A percentile compares a stretch with the other conserved stretches of the same genome.
These are phyloP conservation scores for Pampus argenteus DNA, from an alignment of 2,797 vertebrate species.

Conservation along the genomic window DNA sequence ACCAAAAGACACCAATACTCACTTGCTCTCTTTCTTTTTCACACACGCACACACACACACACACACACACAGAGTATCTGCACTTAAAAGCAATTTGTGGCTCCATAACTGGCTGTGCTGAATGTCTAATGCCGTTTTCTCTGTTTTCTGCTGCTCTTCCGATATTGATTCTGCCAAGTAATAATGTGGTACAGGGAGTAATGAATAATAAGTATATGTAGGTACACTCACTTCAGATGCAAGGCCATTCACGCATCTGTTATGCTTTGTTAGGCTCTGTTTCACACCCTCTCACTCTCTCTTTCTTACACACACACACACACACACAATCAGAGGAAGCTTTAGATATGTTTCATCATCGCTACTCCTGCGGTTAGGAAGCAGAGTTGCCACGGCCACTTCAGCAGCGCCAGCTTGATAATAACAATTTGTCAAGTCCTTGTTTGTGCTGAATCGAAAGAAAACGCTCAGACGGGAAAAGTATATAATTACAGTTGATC, in stretches of 20 bases:
- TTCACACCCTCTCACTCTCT: constrained; percentile 30
- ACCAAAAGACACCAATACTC: constrained; percentile 22
- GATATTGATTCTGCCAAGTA: constrained; percentile 81
- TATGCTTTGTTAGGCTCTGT: constrained; percentile 67
- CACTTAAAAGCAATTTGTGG: constrained; percentile 78
- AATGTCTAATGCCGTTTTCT: constrained; percentile 74
- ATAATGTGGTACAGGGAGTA: constrained; percentile 78
- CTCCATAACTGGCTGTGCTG: constrained; percentile 69
- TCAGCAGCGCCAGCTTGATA: constrained; percentile 43
- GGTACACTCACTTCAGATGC: constrained; percentile 68
- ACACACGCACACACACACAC: constrained; percentile 12
- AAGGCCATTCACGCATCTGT: constrained; percentile 67
- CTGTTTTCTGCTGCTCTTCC: constrained; percentile 65
- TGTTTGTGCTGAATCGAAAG: constrained; percentile 65
- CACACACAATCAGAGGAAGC: constrained; percentile 44
- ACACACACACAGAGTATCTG: constrained; percentile 34
- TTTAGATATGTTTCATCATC: constrained; percentile 58
- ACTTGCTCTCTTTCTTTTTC: constrained; percentile 29
- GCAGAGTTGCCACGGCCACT: constrained; percentile 39
- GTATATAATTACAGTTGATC: constrained; percentile 70
- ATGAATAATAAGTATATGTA: constrained; percentile 82
- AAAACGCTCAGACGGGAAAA: constrained; percentile 48
- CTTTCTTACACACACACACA: constrained; percentile 3
- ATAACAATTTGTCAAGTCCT: constrained; percentile 68
- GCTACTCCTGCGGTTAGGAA: constrained; percentile 43